Conservation (phyloP, 2,888 invertebrate species). For the Nezara viridula region DNA sequence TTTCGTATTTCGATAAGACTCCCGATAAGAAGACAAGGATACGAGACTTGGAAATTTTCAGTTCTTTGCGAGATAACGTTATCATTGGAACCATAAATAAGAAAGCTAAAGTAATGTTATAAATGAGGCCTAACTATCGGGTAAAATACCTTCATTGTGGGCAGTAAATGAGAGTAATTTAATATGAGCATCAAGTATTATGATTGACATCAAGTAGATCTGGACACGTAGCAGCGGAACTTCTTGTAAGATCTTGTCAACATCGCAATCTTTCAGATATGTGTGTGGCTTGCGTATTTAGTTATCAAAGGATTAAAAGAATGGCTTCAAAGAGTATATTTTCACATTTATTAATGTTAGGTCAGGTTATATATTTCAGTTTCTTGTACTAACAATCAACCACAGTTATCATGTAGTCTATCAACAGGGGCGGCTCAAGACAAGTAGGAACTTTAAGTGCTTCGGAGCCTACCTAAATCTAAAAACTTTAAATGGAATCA, state of each 20-base stretch:
- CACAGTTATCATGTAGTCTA: no score
- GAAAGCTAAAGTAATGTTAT: neutral
- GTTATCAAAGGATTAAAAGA: no score
- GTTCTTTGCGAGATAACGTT: neutral
- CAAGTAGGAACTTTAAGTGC: no score
- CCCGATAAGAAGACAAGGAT: neutral
- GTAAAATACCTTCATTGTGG: neutral
- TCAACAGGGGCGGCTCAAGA: no score
- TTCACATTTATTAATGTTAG: no score
- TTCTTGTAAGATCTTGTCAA: neutral
- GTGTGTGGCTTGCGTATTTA: no score
- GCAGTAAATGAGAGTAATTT: neutral
- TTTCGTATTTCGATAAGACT: neutral
- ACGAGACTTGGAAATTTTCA: neutral
- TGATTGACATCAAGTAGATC: neutral
- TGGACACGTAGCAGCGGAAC: neutral
- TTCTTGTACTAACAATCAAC: no score
- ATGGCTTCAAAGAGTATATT: no score
- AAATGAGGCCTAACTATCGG: neutral
- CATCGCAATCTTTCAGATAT: neutral
- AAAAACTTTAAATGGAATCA: no score
- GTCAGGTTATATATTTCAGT: no score
- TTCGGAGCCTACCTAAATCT: no score
- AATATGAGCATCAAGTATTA: neutral
- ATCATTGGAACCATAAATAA: conserved; percentile 3